These are phyloP conservation scores for Vollenhovia emeryi DNA, from an alignment of 1,140 invertebrate genomes.

Conservation along the genomic window DNA sequence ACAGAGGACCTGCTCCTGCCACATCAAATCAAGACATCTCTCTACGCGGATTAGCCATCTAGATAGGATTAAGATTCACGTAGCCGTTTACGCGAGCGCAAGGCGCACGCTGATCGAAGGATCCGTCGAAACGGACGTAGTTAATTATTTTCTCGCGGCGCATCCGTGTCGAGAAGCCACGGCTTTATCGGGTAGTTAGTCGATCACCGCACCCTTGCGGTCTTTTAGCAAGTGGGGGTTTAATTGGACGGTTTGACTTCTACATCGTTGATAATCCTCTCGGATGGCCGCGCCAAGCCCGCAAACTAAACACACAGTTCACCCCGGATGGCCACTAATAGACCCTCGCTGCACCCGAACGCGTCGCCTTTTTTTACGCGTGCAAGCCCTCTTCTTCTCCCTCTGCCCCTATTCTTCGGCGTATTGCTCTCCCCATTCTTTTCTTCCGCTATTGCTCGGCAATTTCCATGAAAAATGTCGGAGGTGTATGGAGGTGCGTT, in stretches of 20 bases:
- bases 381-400: not conserved
- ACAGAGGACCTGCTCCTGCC: conserved; percentile 33
- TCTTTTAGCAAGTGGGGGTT: conserved; percentile 51
- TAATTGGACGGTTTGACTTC: conserved; percentile 45
- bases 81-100: not conserved
- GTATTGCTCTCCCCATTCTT: conserved; percentile 49
- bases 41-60: conserved; percentile 9
- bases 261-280: conserved; percentile 48
- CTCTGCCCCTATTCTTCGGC: not conserved
- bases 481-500: conserved; percentile 58
- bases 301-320: conserved; percentile 76
- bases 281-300: conserved; percentile 63
- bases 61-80: conserved; percentile 34
- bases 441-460: conserved; percentile 60
- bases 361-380: conserved; percentile 34
- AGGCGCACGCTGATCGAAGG: not conserved
- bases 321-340: conserved; percentile 73
- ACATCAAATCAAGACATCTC: conserved; percentile 52
- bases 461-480: conserved; percentile 74
- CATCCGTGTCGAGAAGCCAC: conserved; percentile 33
- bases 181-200: conserved; percentile 72
- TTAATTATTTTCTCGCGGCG: conserved; percentile 66
- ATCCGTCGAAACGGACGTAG: not conserved
- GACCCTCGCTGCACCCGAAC: conserved; percentile 60
- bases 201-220: conserved; percentile 72